Evolutionary conservation across 1,140 invertebrate species (phyloP).

Genomic region (Megathymus violae): DNA sequence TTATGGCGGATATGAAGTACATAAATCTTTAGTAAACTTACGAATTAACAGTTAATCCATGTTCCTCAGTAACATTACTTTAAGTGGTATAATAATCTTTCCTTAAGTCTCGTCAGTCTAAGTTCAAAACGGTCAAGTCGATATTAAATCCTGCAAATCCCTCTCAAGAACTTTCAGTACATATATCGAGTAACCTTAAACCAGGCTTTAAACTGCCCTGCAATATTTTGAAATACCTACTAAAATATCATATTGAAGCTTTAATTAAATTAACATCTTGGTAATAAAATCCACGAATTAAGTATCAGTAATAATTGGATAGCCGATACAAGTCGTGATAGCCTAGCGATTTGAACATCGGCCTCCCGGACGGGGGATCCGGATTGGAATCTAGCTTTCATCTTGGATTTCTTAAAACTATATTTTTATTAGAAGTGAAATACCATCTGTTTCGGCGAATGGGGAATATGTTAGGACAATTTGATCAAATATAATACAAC

Average conservation of each 20-base stretch:
- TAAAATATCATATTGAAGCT: background rate
- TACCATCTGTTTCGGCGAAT: too few relatives aligned
- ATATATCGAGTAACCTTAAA: conserved; percentile 6
- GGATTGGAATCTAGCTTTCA: too few relatives aligned
- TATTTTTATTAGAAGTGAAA: too few relatives aligned
- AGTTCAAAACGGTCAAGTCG: background rate
- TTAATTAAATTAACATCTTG: background rate
- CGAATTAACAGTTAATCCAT: background rate
- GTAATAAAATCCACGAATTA: too few relatives aligned
- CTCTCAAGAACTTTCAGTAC: background rate
- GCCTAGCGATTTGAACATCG: too few relatives aligned
- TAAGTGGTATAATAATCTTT: background rate
- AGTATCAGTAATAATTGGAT: too few relatives aligned
- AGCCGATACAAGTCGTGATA: too few relatives aligned
- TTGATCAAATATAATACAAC: too few relatives aligned
- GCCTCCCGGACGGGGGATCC: too few relatives aligned
- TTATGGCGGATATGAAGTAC: too few relatives aligned
- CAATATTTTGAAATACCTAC: background rate
- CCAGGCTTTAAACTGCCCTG: background rate
- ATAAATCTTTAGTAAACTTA: background rate
- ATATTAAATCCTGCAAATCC: background rate
- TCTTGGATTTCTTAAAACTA: too few relatives aligned
- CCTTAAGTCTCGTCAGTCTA: background rate
- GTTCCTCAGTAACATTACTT: background rate
- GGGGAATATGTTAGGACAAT: too few relatives aligned